Percentiles rank a stretch among this genome's conserved stretches.
Evolutionary conservation across 2,888 invertebrate genomes (phyloP).

Genomic region (Homarus gammarus): DNA sequence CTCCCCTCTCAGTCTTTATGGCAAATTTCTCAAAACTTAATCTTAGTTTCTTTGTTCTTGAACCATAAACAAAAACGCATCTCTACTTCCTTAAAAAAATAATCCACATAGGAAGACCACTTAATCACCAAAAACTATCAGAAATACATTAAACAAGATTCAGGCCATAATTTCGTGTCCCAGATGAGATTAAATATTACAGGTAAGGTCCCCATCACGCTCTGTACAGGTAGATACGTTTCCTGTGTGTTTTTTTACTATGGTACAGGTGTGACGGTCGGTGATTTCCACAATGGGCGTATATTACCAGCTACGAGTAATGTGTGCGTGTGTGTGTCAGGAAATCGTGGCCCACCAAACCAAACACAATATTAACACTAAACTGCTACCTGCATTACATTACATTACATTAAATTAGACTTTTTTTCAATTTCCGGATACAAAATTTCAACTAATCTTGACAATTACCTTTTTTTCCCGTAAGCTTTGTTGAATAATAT

Average conservation of each 20-base stretch:
- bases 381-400: too few species aligned
- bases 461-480: too few species aligned
- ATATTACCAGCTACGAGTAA: not conserved
- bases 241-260: not conserved
- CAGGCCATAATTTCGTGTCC: not conserved
- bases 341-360: too few species aligned
- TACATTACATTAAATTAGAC: too few species aligned
- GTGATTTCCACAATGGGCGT: not conserved
- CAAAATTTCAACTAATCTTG: too few species aligned
- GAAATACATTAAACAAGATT: not conserved
- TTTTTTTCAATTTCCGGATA: too few species aligned
- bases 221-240: not conserved
- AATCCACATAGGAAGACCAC: too few species aligned
- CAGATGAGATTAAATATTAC: not conserved
- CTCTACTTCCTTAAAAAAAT: too few species aligned
- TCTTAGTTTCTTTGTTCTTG: too few species aligned
- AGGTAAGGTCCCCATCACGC: not conserved
- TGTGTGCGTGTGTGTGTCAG: conserved; percentile 14
- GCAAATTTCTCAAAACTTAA: not conserved
- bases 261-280: not conserved
- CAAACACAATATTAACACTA: too few species aligned
- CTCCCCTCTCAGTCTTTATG: not conserved
- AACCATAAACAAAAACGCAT: too few species aligned
- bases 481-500: too few species aligned
- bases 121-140: not conserved